A percentile compares a stretch with the other conserved stretches of the same genome.
phyloP scores from a whole-genome alignment of 2,797 vertebrate genomes.

The Lutjanus argentimaculatus region DNA sequence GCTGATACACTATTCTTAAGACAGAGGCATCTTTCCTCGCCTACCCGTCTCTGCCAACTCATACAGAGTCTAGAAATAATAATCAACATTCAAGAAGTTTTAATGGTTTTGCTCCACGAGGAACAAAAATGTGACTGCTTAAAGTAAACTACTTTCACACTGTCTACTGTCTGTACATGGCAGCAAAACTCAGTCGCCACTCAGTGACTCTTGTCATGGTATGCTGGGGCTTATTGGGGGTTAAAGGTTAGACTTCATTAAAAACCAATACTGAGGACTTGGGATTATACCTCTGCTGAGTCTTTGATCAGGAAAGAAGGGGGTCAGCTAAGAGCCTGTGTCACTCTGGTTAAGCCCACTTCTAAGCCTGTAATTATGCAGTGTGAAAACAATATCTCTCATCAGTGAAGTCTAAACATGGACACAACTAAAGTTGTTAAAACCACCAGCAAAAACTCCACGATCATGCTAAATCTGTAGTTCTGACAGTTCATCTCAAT shows the following conservation, averaged over 20 bases:
- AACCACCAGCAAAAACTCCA: neutral
- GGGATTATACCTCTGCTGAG: slow-evolving; percentile 59
- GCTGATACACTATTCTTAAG: slow-evolving; percentile 40
- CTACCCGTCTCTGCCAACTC: slow-evolving; percentile 36
- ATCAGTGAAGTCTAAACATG: slow-evolving; percentile 28
- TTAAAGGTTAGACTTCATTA: slow-evolving; percentile 69
- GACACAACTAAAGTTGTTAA: slow-evolving; percentile 10
- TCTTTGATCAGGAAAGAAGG: slow-evolving; percentile 70
- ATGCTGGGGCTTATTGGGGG: slow-evolving; percentile 14
- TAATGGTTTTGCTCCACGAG: slow-evolving; percentile 7
- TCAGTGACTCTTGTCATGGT: slow-evolving; percentile 22
- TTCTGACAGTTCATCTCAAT: neutral
- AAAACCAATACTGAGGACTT: slow-evolving; percentile 59
- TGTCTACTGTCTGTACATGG: neutral
- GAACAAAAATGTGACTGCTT: slow-evolving; percentile 3
- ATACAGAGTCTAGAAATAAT: slow-evolving; percentile 47
- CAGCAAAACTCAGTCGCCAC: slow-evolving; percentile 10
- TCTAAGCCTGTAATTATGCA: slow-evolving; percentile 37
- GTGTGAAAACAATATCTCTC: slow-evolving; percentile 37
- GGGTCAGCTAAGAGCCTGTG: slow-evolving; percentile 50
- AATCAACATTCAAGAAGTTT: slow-evolving; percentile 38
- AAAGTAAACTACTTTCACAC: slow-evolving; percentile 9
- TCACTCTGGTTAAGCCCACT: slow-evolving; percentile 66
- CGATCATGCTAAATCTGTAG: neutral
- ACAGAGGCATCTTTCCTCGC: slow-evolving; percentile 25